phyloP scores from a whole-genome alignment of 2,797 vertebrate species.

The Lates japonicus region DNA sequence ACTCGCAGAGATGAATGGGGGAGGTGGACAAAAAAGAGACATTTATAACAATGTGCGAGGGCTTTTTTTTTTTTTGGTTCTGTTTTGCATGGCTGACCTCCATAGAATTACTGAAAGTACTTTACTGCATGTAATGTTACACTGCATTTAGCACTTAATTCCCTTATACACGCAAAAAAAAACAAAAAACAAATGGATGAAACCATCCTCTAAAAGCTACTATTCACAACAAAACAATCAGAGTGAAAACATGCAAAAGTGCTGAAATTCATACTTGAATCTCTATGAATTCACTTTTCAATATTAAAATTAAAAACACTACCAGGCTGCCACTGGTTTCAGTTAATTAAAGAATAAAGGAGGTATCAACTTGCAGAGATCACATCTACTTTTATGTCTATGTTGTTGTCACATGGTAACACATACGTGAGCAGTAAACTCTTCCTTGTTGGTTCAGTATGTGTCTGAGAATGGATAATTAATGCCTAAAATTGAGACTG shows the following conservation, averaged over 20 bases:
- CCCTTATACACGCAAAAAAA: background rate
- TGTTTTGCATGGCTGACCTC: background rate
- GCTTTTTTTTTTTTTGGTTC: background rate
- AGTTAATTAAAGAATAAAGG: too few relatives aligned
- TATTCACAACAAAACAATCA: background rate
- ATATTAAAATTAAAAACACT: background rate
- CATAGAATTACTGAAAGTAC: background rate
- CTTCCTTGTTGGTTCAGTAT: too few relatives aligned
- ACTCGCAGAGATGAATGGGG: conserved; percentile 26
- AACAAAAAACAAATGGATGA: background rate
- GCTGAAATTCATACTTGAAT: background rate
- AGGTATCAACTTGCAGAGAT: background rate
- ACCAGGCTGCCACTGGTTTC: too few relatives aligned
- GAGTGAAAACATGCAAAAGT: background rate
- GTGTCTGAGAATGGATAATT: background rate
- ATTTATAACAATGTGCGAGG: background rate
- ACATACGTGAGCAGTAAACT: too few relatives aligned
- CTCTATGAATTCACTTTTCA: background rate
- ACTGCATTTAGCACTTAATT: background rate
- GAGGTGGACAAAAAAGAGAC: background rate
- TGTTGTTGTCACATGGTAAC: too few relatives aligned
- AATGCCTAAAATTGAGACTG: background rate
- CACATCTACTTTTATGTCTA: too few relatives aligned
- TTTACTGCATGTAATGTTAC: background rate
- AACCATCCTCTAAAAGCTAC: background rate